phyloP scores from a whole-genome alignment of 2,113 vertebrate species.

The Nicator chloris region DNA sequence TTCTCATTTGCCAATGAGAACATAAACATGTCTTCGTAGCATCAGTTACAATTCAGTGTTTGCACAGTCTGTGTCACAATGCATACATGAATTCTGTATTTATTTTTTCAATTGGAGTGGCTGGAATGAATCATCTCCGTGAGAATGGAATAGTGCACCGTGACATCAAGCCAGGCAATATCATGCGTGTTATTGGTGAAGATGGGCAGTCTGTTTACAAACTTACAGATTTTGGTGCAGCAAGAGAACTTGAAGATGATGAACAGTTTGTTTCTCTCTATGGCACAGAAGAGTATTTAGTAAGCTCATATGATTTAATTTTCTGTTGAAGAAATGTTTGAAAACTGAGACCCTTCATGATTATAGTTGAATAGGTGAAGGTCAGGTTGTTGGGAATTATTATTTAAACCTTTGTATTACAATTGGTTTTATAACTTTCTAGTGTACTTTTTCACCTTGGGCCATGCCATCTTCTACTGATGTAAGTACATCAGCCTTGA shows the following conservation, averaged over 20 bases:
- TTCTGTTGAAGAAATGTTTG: background rate
- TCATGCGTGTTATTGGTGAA: constrained; percentile 96
- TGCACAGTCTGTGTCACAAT: background rate
- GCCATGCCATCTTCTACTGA: background rate
- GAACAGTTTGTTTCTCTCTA: constrained; percentile 99
- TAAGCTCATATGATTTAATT: constrained; percentile 64
- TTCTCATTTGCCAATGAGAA: background rate
- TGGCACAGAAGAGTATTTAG: constrained; percentile 97
- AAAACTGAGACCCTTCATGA: background rate
- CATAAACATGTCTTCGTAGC: background rate
- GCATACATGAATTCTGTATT: background rate
- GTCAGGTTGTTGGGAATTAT: background rate
- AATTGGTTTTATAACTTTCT: background rate
- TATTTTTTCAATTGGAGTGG: constrained; percentile 74
- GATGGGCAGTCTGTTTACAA: constrained; percentile 97
- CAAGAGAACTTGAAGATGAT: constrained; percentile 93
- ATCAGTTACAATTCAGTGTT: background rate
- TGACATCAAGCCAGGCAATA: constrained; percentile 98
- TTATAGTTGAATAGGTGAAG: background rate
- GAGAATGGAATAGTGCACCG: constrained; percentile 98
- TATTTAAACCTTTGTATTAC: background rate
- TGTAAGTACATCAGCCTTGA: background rate
- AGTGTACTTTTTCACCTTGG: background rate
- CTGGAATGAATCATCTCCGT: constrained; percentile 97
- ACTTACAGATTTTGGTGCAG: constrained; percentile 96